Evolutionary conservation across 2,797 vertebrate genomes (phyloP).

Genomic region (Eulemur mongoz): DNA sequence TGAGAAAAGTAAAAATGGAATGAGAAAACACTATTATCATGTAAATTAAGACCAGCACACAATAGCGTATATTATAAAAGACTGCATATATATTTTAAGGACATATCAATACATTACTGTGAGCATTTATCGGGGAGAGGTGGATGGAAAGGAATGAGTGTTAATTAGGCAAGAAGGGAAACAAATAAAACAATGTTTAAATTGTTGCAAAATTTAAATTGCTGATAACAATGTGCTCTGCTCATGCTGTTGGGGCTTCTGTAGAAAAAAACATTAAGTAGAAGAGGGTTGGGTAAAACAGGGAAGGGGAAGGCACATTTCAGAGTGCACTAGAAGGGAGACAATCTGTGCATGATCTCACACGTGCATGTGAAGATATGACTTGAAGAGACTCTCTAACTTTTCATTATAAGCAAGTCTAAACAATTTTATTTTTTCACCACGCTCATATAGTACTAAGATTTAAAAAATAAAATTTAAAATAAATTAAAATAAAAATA

Average conservation of each 20-base stretch:
- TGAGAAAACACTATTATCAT: neutral
- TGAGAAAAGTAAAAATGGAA: neutral
- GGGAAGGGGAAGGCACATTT: neutral
- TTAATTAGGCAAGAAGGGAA: neutral
- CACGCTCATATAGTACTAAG: neutral
- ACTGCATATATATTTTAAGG: neutral
- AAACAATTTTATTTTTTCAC: slow-evolving; percentile 30
- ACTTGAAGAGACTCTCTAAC: neutral
- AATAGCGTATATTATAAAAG: neutral
- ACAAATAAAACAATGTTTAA: neutral
- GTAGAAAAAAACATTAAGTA: neutral
- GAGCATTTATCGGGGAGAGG: neutral
- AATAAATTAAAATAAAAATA: neutral
- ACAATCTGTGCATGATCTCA: neutral
- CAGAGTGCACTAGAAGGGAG: neutral
- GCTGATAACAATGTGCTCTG: neutral
- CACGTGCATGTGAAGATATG: neutral
- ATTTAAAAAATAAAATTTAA: neutral
- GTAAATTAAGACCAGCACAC: neutral
- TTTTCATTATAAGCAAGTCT: neutral
- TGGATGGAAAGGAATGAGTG: neutral
- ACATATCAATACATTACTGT: neutral
- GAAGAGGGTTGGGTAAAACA: neutral
- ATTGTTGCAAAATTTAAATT: neutral
- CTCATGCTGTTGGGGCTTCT: neutral